These are phyloP conservation scores for Tragelaphus oryx DNA, from an alignment of 2,797 vertebrate genomes.

Conservation along the genomic window DNA sequence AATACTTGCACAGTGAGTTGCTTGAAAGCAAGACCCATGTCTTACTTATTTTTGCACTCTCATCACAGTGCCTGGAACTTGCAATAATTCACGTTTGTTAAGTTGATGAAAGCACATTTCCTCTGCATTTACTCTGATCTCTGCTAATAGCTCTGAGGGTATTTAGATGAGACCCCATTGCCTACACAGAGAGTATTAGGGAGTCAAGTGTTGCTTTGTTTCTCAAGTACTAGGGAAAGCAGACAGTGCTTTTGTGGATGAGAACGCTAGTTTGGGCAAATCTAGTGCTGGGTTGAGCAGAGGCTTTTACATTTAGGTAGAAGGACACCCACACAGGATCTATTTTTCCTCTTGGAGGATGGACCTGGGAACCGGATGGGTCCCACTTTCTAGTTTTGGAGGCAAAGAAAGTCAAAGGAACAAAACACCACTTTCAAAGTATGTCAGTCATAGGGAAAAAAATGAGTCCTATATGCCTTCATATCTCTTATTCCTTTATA, in stretches of 20 bases:
- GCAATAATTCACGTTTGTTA: not conserved
- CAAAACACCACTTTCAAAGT: conserved; percentile 9
- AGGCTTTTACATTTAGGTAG: not conserved
- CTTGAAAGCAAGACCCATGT: not conserved
- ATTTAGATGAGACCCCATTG: not conserved
- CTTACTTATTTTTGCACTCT: not conserved
- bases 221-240: conserved; percentile 20
- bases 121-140: conserved; percentile 11
- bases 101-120: not conserved
- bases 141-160: not conserved
- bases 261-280: not conserved
- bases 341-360: not conserved
- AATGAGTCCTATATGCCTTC: not conserved
- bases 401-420: conserved; percentile 31
- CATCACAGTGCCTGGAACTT: not conserved
- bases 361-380: not conserved
- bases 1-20: not conserved
- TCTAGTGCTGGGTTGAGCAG: not conserved
- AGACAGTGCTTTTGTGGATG: not conserved
- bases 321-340: not conserved
- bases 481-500: not conserved
- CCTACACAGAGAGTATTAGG: not conserved
- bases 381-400: conserved; percentile 10
- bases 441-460: not conserved
- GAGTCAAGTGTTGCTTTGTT: not conserved